phyloP scores from a whole-genome alignment of 2,113 vertebrate species.

The Abramis brama region DNA sequence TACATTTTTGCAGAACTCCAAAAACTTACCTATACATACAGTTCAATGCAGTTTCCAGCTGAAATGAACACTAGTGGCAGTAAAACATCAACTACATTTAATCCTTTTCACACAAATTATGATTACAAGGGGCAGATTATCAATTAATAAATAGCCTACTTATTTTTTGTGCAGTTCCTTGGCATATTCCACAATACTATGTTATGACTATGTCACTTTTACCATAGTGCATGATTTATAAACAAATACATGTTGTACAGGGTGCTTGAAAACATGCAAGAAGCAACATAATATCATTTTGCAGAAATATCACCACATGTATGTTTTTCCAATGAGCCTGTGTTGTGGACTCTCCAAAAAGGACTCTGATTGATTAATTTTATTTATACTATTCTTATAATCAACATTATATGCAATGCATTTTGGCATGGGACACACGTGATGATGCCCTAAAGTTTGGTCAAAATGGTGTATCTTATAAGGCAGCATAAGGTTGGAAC shows the following conservation, averaged over 20 bases:
- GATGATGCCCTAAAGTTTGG: neutral
- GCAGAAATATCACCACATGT: neutral
- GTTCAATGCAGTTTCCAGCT: too few species aligned
- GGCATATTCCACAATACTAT: too few species aligned
- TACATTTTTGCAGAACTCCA: too few species aligned
- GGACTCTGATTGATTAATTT: neutral
- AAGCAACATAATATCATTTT: neutral
- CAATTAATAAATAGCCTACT: too few species aligned
- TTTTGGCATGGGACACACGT: neutral
- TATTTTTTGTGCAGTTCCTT: too few species aligned
- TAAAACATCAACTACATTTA: neutral
- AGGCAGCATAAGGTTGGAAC: neutral
- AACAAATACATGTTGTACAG: neutral
- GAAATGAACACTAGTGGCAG: too few species aligned
- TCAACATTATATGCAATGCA: neutral
- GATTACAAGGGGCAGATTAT: too few species aligned
- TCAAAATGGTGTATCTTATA: neutral
- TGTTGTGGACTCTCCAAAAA: neutral
- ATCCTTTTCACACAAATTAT: too few species aligned
- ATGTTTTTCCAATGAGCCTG: neutral
- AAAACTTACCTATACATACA: too few species aligned
- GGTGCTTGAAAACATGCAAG: neutral
- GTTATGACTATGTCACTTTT: neutral
- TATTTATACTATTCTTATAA: neutral
- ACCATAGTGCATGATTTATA: neutral